Percentiles rank a stretch among this genome's conserved stretches.
phyloP scores from a whole-genome alignment of 2,797 vertebrate species.

The Telmatherina bonti region DNA sequence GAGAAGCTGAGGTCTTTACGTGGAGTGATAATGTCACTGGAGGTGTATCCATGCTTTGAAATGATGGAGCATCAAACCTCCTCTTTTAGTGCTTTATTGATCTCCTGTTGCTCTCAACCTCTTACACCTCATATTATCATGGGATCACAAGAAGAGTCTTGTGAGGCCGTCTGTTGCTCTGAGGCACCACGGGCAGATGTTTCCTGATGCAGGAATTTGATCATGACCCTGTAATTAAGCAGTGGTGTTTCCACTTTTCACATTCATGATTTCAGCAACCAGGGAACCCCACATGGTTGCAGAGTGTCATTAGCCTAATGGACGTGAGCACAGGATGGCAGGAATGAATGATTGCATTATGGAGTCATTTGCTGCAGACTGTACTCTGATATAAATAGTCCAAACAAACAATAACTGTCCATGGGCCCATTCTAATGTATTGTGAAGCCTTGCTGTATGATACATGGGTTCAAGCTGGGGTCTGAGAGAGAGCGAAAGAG shows the following conservation, averaged over 20 bases:
- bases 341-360: conserved; percentile 74
- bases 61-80: conserved; percentile 21
- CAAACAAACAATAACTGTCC: conserved; percentile 75
- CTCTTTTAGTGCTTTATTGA: conserved; percentile 17
- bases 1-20: conserved; percentile 14
- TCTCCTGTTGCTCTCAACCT: conserved; percentile 27
- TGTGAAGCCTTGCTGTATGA: conserved; percentile 61
- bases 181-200: conserved; percentile 44
- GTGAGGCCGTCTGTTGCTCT: conserved; percentile 11
- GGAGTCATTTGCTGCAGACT: conserved; percentile 67
- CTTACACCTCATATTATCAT: conserved; percentile 1
- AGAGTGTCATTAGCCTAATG: conserved; percentile 72
- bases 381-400: conserved; percentile 70
- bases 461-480: conserved; percentile 66
- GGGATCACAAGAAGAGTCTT: background rate
- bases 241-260: conserved; percentile 50
- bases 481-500: conserved; percentile 38
- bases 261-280: conserved; percentile 56
- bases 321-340: conserved; percentile 57
- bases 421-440: conserved; percentile 51
- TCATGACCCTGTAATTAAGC: conserved; percentile 44
- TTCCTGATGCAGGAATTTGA: conserved; percentile 54
- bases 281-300: conserved; percentile 42
- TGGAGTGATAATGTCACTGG: conserved; percentile 20
- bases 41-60: conserved; percentile 19